Percentiles rank a stretch among this genome's conserved stretches.
Evolutionary conservation across 1,140 invertebrate genomes (phyloP).

Genomic region (Aphelenchoides avenae): DNA sequence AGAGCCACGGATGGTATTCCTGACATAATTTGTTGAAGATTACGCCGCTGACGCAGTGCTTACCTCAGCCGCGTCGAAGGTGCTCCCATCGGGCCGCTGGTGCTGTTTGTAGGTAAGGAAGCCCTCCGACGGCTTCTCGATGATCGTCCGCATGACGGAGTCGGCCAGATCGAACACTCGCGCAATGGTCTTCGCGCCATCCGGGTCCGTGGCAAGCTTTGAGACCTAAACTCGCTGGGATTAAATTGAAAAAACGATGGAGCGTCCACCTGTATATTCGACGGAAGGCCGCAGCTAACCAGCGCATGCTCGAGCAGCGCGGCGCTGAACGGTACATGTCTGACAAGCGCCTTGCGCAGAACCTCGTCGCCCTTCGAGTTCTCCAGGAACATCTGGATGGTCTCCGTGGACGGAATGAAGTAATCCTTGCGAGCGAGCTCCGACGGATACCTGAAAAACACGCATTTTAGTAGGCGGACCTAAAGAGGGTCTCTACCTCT

Average conservation of each 20-base stretch:
- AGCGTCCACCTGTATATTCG: conserved; percentile 61
- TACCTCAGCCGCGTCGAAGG: conserved; percentile 66
- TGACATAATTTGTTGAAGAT: conserved; percentile 18
- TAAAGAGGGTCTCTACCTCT: conserved; percentile 66
- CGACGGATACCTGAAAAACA: conserved; percentile 50
- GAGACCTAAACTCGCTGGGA: conserved; percentile 18
- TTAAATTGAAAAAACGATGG: conserved; percentile 7
- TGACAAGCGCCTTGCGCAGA: conserved; percentile 79
- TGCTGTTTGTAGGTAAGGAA: conserved; percentile 44
- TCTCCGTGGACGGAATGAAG: conserved; percentile 37
- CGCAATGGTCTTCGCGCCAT: conserved; percentile 69
- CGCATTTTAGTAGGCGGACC: not conserved
- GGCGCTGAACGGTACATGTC: conserved; percentile 76
- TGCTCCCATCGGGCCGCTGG: conserved; percentile 60
- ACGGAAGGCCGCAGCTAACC: conserved; percentile 68
- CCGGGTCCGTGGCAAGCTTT: conserved; percentile 69
- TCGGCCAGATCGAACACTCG: conserved; percentile 71
- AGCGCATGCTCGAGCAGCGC: conserved; percentile 83
- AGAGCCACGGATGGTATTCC: conserved; percentile 53
- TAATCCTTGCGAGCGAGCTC: conserved; percentile 40
- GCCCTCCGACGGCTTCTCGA: conserved; percentile 40
- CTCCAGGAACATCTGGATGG: conserved; percentile 47
- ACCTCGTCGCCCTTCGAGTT: conserved; percentile 67
- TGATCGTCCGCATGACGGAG: conserved; percentile 65
- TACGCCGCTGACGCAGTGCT: conserved; percentile 49